These are phyloP conservation scores for Lepidocolaptes lacrymiger DNA, from an alignment of 2,797 vertebrate genomes.

Conservation along the genomic window DNA sequence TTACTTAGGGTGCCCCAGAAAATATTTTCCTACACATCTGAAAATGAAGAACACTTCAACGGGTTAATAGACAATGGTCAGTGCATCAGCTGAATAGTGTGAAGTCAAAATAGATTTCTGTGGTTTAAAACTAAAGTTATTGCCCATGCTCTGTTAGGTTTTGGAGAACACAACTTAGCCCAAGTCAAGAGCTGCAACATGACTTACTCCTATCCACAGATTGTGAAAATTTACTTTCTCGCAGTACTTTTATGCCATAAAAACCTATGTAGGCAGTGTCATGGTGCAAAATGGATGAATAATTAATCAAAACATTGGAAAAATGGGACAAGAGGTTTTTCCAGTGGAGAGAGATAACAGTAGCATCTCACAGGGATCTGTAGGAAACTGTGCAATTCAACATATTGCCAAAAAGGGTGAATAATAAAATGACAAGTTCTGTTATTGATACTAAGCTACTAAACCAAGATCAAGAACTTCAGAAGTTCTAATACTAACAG, in stretches of 20 bases:
- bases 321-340: background rate
- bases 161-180: background rate
- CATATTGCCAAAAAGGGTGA: background rate
- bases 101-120: background rate
- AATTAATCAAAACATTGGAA: background rate
- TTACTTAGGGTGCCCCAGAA: background rate
- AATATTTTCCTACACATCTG: background rate
- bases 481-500: background rate
- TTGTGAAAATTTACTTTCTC: background rate
- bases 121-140: background rate
- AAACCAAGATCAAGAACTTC: background rate
- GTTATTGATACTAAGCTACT: background rate
- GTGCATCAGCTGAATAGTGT: background rate
- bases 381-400: background rate
- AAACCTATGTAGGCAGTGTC: background rate
- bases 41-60: background rate
- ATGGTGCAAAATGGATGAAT: background rate
- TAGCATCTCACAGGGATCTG: background rate
- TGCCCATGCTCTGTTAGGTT: background rate
- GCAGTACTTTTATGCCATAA: background rate
- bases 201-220: background rate
- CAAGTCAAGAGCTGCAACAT: background rate
- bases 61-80: background rate
- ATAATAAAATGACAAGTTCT: background rate
- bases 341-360: background rate